A percentile compares a stretch with the other conserved stretches of the same genome.
These are phyloP conservation scores for Drosophila hamatofila DNA, from an alignment of 2,888 invertebrate genomes.

Conservation along the genomic window DNA sequence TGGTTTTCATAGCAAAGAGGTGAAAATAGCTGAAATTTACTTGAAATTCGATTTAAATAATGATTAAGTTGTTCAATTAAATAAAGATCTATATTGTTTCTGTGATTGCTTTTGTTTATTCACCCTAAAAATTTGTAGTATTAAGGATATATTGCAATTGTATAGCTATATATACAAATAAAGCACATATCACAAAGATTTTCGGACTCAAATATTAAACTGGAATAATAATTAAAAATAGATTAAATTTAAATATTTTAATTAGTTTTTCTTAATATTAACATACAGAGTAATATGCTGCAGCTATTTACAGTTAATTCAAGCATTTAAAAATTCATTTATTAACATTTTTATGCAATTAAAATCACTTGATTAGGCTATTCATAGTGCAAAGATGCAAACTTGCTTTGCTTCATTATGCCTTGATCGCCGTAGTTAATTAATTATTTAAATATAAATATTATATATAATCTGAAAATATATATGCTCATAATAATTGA, in stretches of 20 bases:
- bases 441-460: constrained; percentile 1
- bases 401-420: neutral
- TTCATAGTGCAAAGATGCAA: too few species aligned
- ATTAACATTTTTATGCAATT: neutral
- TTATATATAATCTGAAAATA: neutral
- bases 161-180: neutral
- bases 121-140: neutral
- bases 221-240: neutral
- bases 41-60: neutral
- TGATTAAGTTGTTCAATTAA: neutral
- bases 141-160: neutral
- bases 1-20: neutral
- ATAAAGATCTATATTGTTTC: too few species aligned
- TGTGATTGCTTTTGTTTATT: neutral
- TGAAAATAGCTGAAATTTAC: neutral
- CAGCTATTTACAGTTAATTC: neutral
- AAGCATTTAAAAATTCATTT: neutral
- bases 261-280: neutral
- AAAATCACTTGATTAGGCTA: neutral
- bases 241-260: neutral
- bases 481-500: neutral
- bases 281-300: too few species aligned
- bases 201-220: neutral
- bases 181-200: too few species aligned
- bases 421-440: neutral